These are phyloP conservation scores for Mystacides longicornis DNA, from an alignment of 2,888 invertebrate genomes.

Conservation along the genomic window DNA sequence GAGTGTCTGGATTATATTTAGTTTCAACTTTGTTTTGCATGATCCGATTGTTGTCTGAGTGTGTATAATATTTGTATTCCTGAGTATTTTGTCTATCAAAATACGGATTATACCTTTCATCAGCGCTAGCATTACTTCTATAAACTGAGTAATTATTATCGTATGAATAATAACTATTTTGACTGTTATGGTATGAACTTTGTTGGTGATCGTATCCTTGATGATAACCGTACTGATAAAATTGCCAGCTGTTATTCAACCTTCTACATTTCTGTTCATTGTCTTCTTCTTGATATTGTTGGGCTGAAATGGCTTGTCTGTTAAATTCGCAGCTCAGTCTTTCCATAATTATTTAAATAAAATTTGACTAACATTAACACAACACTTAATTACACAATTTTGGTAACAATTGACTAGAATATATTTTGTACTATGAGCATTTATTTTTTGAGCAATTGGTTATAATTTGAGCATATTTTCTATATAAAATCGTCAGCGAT, in stretches of 20 bases:
- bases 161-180: neutral
- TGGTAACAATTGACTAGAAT: neutral
- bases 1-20: neutral
- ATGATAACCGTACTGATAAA: slow-evolving; percentile 7
- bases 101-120: slow-evolving; percentile 1
- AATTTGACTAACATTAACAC: neutral
- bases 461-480: neutral
- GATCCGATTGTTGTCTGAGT: neutral
- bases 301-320: slow-evolving; percentile 4
- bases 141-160: neutral
- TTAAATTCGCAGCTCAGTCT: slow-evolving; percentile 20
- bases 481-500: neutral
- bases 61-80: neutral
- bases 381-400: neutral
- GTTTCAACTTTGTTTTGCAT: neutral
- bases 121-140: slow-evolving; percentile 4
- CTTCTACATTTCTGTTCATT: neutral
- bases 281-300: slow-evolving; percentile 6
- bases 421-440: neutral
- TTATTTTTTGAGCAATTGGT: neutral
- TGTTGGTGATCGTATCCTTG: slow-evolving; percentile 6
- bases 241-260: slow-evolving; percentile 3
- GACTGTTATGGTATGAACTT: neutral
- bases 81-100: neutral
- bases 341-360: slow-evolving; percentile 15